phyloP scores from a whole-genome alignment of 2,797 vertebrate genomes.

The Acipenser ruthenus region DNA sequence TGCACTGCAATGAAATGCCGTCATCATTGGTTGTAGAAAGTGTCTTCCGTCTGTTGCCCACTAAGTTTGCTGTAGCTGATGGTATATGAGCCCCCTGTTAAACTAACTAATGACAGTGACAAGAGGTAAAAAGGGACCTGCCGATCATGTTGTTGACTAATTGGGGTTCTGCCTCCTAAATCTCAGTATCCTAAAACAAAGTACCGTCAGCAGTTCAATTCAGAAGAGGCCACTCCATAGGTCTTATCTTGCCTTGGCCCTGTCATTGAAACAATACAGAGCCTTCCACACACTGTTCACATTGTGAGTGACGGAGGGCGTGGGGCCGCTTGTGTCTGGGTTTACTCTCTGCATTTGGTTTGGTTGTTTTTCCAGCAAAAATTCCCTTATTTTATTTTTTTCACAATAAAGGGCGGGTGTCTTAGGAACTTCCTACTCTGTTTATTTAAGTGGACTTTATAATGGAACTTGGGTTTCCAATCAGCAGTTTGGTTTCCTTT shows the following conservation, averaged over 20 bases:
- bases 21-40: too few relatives aligned
- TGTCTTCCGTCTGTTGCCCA: too few relatives aligned
- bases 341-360: constrained; percentile 52
- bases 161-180: constrained; percentile 53
- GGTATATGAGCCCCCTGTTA: constrained; percentile 43
- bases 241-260: constrained; percentile 62
- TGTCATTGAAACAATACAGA: constrained; percentile 68
- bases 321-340: constrained; percentile 64
- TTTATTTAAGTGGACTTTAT: constrained; percentile 74
- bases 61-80: not conserved
- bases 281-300: constrained; percentile 53
- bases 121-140: constrained; percentile 68
- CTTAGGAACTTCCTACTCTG: constrained; percentile 67
- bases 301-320: constrained; percentile 67
- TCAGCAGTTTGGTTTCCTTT: constrained; percentile 62
- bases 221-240: constrained; percentile 55
- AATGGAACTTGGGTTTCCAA: constrained; percentile 59
- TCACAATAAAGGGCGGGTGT: constrained; percentile 77
- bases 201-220: constrained; percentile 53
- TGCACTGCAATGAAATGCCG: too few relatives aligned
- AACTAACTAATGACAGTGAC: constrained; percentile 64
- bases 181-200: constrained; percentile 40
- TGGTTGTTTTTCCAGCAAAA: constrained; percentile 56
- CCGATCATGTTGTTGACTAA: constrained; percentile 33
- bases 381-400: constrained; percentile 41